Evolutionary conservation across 2,113 vertebrate genomes (phyloP).

Genomic region (Xenus cinereus): DNA sequence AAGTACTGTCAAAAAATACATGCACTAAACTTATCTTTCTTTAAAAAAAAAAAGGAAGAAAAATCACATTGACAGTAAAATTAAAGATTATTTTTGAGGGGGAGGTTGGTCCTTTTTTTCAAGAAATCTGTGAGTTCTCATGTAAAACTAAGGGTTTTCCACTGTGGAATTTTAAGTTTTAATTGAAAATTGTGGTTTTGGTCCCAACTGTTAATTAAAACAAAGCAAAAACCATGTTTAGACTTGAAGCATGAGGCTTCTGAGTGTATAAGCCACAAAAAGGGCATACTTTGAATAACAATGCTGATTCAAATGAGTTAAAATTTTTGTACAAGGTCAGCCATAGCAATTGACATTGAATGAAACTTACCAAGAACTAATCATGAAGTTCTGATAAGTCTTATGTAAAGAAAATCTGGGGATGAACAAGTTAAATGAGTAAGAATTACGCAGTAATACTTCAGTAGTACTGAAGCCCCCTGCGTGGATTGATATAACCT

Average conservation of each 20-base stretch:
- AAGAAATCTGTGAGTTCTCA: rapidly evolving
- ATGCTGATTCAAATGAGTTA: background rate
- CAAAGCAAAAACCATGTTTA: background rate
- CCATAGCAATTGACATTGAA: background rate
- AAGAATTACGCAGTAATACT: background rate
- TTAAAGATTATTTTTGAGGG: background rate
- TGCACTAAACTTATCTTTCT: rapidly evolving
- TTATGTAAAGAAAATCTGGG: background rate
- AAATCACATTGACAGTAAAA: background rate
- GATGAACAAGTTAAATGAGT: background rate
- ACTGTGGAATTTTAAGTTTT: background rate
- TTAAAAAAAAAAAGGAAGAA: too few species aligned
- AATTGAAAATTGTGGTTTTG: background rate
- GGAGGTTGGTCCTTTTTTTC: rapidly evolving
- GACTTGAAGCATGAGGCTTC: background rate
- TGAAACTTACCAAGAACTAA: background rate
- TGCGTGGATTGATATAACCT: too few species aligned
- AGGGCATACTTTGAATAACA: background rate
- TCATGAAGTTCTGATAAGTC: background rate
- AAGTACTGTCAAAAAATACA: background rate
- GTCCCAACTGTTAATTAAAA: background rate
- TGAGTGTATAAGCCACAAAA: background rate
- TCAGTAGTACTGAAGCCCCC: background rate
- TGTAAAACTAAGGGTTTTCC: background rate
- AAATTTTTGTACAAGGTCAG: background rate